Evolutionary conservation across 2,113 vertebrate species (phyloP), one percentile per base, ranked within the genome.

Genomic region (Anhinga rufa): DNA sequence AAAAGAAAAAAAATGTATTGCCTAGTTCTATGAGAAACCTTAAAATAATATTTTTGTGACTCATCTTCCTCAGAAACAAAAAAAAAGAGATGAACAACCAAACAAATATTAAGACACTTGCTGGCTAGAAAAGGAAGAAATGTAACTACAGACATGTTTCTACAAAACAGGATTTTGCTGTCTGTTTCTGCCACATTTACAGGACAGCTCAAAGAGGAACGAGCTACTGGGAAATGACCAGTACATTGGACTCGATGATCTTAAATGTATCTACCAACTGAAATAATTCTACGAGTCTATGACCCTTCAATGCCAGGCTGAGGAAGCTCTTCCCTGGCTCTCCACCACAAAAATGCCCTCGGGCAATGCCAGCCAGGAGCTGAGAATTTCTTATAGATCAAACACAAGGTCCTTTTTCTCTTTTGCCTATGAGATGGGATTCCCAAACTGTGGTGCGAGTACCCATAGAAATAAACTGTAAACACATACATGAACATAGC

Each of bases 401-500:
- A 40, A 18, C 18, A 5, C 0, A 0, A 72, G 16, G 17, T 44
- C 18, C 7, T 61, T 61, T 58, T 76, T 32, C 19, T 13, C 18
- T 54, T 91, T 68, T 40, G 38, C 42, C 4, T 34, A 32, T 3
- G 7, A 54, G 40, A 28, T 9, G 34, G 19, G 9, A 71, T 82
- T 72, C 48, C n/a, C 48, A 48, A 46, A 82, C n/a, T 24, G 14
- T 54, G 24, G 11, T 57, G 34, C 10, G 52, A 21, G 14, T 44
- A 38, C 36, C 42, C 8, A 0, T 34, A 58, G 51, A 90, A 76
- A n/a, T 31, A 62, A 90, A 44, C 28, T 48, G 9, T 38, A 36
- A 70, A 49, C 14, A 26, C 1, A 1, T 18, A 14, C 1, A 2
- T 0, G 2, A 44, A 31, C 12, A 28, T 24, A 21, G 34, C 25